Conservation (phyloP, 2,888 invertebrate species). For the Stictocephala bisonia region DNA sequence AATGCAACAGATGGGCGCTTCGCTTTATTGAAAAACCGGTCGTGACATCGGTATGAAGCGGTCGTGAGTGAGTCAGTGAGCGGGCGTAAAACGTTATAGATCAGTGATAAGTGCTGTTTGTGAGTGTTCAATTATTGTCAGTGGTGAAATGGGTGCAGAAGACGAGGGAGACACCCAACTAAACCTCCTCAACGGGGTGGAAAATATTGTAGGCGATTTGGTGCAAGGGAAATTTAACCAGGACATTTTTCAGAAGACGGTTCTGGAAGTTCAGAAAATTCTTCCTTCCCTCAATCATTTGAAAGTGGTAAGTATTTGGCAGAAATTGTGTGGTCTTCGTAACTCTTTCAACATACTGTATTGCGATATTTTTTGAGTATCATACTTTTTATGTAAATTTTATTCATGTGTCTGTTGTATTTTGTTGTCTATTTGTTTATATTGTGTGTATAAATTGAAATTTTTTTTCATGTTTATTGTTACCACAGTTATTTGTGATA, state of each 20-base stretch:
- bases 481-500: no score
- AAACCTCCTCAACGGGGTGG: constrained; percentile 54
- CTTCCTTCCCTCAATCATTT: constrained; percentile 55
- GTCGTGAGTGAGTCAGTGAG: constrained; percentile 11
- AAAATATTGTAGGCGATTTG: constrained; percentile 53
- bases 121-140: not conserved
- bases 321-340: not conserved
- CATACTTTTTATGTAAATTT: no score
- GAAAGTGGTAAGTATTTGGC: constrained; percentile 57
- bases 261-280: constrained; percentile 52
- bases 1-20: constrained; percentile 25
- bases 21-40: constrained; percentile 11
- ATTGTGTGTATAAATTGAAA: no score
- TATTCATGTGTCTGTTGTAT: no score
- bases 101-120: not conserved
- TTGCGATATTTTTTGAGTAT: no score
- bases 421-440: no score
- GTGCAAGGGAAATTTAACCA: constrained; percentile 48
- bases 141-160: constrained; percentile 39
- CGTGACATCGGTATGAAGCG: constrained; percentile 24
- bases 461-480: no score
- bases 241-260: constrained; percentile 55
- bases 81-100: constrained; percentile 6
- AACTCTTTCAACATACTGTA: no score
- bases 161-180: constrained; percentile 41